phyloP scores from a whole-genome alignment of 2,113 vertebrate species.

The Fukomys damarensis region DNA sequence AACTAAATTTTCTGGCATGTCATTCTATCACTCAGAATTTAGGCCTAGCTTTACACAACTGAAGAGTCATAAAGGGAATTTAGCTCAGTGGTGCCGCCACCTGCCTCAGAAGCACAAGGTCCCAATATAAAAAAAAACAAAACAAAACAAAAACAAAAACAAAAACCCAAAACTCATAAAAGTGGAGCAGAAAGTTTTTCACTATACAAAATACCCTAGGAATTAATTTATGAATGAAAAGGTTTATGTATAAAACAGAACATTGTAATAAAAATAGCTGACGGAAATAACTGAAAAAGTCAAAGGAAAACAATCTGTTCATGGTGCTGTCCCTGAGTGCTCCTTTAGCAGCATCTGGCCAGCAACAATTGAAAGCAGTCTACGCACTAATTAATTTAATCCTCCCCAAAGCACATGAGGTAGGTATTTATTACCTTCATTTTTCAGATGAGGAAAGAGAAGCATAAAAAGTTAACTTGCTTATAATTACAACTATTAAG shows the following conservation, averaged over 20 bases:
- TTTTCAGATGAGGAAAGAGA: background rate
- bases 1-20: background rate
- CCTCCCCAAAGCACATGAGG: background rate
- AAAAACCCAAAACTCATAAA: too few species aligned
- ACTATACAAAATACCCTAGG: background rate
- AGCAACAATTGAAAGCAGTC: background rate
- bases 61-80: background rate
- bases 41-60: background rate
- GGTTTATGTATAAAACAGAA: background rate
- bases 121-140: too few species aligned
- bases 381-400: background rate
- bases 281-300: background rate
- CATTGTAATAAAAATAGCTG: background rate
- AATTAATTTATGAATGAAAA: background rate
- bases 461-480: background rate
- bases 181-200: background rate
- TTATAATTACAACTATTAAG: background rate
- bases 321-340: background rate
- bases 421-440: background rate
- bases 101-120: too few species aligned
- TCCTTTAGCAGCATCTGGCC: background rate
- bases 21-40: background rate
- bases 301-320: background rate
- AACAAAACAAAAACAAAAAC: too few species aligned
- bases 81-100: too few species aligned